Evolutionary conservation across 2,797 vertebrate genomes (phyloP).

Genomic region (Myotis pilosus): DNA sequence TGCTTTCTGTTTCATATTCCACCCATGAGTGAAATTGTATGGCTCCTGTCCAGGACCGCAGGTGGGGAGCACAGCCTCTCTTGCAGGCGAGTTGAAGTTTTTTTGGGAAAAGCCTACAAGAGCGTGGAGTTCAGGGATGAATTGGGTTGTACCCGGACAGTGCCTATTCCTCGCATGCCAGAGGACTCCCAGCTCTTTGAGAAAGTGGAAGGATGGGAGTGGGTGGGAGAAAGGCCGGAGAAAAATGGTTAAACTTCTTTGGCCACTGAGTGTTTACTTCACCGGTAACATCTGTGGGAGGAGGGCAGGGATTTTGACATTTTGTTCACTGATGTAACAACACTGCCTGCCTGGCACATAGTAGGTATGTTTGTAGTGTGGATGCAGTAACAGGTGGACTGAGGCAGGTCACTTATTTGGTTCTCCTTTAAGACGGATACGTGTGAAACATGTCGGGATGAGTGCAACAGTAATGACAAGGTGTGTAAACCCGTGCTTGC

Average conservation of each 20-base stretch:
- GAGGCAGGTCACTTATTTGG: background rate
- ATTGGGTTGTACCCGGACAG: background rate
- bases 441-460: background rate
- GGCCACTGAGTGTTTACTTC: background rate
- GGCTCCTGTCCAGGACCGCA: background rate
- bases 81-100: background rate
- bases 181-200: background rate
- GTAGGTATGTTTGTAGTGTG: background rate
- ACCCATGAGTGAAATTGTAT: too few species aligned
- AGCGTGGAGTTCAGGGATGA: background rate
- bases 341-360: background rate
- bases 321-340: background rate
- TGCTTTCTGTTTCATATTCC: too few species aligned
- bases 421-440: background rate
- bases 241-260: constrained; percentile 15
- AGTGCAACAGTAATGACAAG: constrained; percentile 49
- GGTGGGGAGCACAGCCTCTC: background rate
- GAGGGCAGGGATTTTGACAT: background rate
- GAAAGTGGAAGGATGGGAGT: background rate
- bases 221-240: background rate
- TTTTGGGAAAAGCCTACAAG: background rate
- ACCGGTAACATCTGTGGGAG: fast-evolving
- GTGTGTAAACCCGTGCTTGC: background rate
- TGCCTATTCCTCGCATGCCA: background rate
- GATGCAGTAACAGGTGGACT: background rate